Conservation (phyloP, 2,888 invertebrate genomes). For the Tenthredo distinguenda region DNA sequence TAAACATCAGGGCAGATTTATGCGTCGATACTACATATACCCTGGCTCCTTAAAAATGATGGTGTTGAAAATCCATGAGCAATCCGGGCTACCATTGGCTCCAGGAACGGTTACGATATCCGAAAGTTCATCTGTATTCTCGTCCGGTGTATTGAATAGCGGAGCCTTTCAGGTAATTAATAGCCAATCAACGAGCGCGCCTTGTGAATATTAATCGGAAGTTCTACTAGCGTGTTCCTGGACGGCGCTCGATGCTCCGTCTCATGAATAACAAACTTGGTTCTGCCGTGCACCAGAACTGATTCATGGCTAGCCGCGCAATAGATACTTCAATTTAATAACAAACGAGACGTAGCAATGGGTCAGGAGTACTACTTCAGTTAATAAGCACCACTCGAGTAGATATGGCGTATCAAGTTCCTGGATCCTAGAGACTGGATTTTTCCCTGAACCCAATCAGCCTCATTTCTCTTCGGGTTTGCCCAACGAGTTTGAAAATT, state of each 20-base stretch:
- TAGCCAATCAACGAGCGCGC: conserved; percentile 73
- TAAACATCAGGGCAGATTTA: conserved; percentile 47
- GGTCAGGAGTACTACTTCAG: conserved; percentile 47
- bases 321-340: conserved; percentile 52
- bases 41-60: not conserved
- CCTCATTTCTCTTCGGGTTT: not conserved
- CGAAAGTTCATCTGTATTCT: conserved; percentile 73
- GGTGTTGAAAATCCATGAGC: conserved; percentile 46
- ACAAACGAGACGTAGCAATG: conserved; percentile 49
- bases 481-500: not conserved
- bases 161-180: conserved; percentile 68
- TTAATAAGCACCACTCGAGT: conserved; percentile 21
- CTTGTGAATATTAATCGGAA: conserved; percentile 72
- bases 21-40: not conserved
- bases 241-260: conserved; percentile 27
- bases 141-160: conserved; percentile 68
- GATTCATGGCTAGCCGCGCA: conserved; percentile 45
- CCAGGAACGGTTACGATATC: conserved; percentile 58
- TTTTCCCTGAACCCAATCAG: not conserved
- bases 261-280: conserved; percentile 52
- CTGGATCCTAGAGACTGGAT: not conserved
- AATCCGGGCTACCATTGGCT: not conserved
- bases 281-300: conserved; percentile 35
- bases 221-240: conserved; percentile 50
- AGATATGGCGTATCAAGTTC: conserved; percentile 8